phyloP scores from a whole-genome alignment of 2,797 vertebrate species.

The Tauraco hartlaubi region DNA sequence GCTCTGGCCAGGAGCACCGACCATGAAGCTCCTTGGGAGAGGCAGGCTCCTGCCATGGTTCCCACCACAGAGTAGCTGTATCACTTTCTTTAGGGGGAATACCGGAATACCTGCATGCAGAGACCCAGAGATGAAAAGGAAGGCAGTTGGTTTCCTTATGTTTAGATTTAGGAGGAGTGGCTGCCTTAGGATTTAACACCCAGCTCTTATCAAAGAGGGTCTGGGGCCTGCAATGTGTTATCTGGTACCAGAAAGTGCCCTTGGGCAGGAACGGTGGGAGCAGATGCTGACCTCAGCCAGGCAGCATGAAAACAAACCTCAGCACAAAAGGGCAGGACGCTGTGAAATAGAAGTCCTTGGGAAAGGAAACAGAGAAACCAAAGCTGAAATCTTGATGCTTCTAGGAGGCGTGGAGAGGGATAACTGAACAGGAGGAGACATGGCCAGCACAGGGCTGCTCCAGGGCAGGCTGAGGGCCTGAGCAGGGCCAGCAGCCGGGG shows the following conservation, averaged over 20 bases:
- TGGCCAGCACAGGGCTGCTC: slow-evolving; percentile 56
- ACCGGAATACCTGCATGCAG: not conserved
- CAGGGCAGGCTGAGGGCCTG: slow-evolving; percentile 37
- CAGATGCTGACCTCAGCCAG: slow-evolving; percentile 37
- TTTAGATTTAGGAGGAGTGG: not conserved
- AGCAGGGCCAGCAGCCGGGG: slow-evolving; percentile 18
- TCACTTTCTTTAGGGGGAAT: not conserved
- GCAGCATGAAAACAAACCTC: slow-evolving; percentile 28
- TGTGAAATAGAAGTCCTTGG: slow-evolving; percentile 40
- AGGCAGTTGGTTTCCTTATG: not conserved
- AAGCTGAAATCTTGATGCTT: slow-evolving; percentile 28
- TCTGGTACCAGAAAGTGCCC: not conserved
- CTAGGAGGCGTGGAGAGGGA: not conserved
- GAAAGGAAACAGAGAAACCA: slow-evolving; percentile 43
- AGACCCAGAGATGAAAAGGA: not conserved
- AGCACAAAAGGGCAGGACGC: not conserved
- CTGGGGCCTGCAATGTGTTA: not conserved
- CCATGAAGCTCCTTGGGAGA: not conserved
- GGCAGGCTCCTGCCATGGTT: not conserved
- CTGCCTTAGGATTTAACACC: not conserved
- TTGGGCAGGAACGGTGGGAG: not conserved
- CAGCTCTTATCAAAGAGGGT: not conserved
- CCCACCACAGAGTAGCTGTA: not conserved
- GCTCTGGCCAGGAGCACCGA: not conserved
- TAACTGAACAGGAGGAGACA: not conserved